phyloP scores from a whole-genome alignment of 2,797 vertebrate genomes.

The Sebastes taczanowskii region DNA sequence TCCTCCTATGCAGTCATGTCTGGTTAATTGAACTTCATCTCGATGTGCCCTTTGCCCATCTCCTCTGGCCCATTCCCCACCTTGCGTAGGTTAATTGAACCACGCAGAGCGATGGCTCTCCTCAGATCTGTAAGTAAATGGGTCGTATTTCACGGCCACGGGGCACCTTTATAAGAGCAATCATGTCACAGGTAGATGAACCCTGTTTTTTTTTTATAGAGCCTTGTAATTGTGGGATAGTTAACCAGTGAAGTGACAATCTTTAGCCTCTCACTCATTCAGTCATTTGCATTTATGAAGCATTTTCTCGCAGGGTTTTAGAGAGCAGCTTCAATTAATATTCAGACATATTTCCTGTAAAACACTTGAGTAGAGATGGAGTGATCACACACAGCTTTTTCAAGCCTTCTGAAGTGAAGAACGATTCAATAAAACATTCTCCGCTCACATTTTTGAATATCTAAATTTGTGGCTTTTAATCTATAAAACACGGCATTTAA shows the following conservation, averaged over 20 bases:
- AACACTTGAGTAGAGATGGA: constrained; percentile 20
- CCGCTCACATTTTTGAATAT: background rate
- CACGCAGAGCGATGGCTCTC: constrained; percentile 29
- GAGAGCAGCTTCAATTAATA: constrained; percentile 23
- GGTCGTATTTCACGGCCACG: constrained; percentile 56
- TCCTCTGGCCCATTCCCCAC: constrained; percentile 22
- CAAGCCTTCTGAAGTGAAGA: constrained; percentile 3
- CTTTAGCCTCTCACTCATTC: constrained; percentile 31
- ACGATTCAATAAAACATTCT: constrained; percentile 12
- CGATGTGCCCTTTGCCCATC: constrained; percentile 37
- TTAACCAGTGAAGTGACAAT: constrained; percentile 41
- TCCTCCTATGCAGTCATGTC: constrained; percentile 20
- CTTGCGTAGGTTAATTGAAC: constrained; percentile 64
- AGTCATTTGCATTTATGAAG: constrained; percentile 39
- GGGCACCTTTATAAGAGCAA: constrained; percentile 53
- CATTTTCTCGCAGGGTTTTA: background rate
- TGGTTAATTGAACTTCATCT: constrained; percentile 65
- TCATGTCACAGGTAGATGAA: constrained; percentile 56
- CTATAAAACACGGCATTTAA: background rate
- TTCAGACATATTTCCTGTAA: constrained; percentile 26
- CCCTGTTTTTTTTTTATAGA: constrained; percentile 50
- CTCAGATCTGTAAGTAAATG: constrained; percentile 35
- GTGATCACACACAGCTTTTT: background rate
- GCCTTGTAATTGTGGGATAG: constrained; percentile 41
- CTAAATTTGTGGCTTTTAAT: background rate